A percentile compares a stretch with the other conserved stretches of the same genome.
Evolutionary conservation across 2,888 invertebrate species (phyloP).

Genomic region (Apamea epomidion): DNA sequence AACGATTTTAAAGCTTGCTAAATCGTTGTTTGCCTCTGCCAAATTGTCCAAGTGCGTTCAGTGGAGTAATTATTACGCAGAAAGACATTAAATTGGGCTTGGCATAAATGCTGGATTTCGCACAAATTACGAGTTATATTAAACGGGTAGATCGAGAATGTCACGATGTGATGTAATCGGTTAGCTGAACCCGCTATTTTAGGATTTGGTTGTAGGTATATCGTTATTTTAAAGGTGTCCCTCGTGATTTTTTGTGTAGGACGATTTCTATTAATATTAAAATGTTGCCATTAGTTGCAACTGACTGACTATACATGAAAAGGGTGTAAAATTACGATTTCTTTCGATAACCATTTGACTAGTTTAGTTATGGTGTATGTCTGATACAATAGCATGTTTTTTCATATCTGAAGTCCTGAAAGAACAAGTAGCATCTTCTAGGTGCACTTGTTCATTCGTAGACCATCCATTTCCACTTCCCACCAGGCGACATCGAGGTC

Average conservation of each 20-base stretch:
- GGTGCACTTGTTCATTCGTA: not conserved
- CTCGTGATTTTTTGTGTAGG: slow-evolving; percentile 71
- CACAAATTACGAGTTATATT: slow-evolving; percentile 81
- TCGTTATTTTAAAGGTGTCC: slow-evolving; percentile 78
- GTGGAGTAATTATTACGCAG: slow-evolving; percentile 80
- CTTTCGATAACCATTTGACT: not conserved
- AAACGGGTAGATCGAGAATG: slow-evolving; percentile 80
- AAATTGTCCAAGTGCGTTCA: slow-evolving; percentile 72
- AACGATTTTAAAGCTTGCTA: slow-evolving; percentile 37
- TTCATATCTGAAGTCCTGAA: not conserved
- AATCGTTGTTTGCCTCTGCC: slow-evolving; percentile 67
- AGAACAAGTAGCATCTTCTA: not conserved
- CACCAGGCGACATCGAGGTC: not conserved
- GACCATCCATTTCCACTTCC: not conserved
- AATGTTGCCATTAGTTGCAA: slow-evolving; percentile 39
- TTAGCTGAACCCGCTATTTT: slow-evolving; percentile 83
- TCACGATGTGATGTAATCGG: slow-evolving; percentile 84
- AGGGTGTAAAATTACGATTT: slow-evolving; percentile 23
- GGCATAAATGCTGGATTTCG: slow-evolving; percentile 81
- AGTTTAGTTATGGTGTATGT: not conserved
- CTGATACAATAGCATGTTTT: not conserved
- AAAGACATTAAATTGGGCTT: slow-evolving; percentile 84
- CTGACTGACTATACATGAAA: slow-evolving; percentile 12
- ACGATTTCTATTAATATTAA: slow-evolving; percentile 67
- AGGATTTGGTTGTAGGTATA: slow-evolving; percentile 73